These are phyloP conservation scores for Ectemnius lituratus DNA, from an alignment of 2,888 invertebrate species.

Conservation along the genomic window DNA sequence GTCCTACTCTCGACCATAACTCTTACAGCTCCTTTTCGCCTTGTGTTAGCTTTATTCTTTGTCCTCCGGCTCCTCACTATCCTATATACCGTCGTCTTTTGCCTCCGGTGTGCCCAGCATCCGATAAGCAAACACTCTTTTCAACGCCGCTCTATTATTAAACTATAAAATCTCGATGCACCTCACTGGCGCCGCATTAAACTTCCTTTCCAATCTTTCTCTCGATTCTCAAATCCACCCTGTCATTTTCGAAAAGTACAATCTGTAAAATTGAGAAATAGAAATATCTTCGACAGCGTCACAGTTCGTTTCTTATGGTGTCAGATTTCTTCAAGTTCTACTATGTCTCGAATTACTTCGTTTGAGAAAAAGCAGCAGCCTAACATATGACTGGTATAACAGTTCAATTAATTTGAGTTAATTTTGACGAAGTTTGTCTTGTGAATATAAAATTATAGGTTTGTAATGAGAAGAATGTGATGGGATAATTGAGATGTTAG, in stretches of 20 bases:
- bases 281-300: no score
- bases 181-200: constrained; percentile 52
- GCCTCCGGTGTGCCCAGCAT: constrained; percentile 53
- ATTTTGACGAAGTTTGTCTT: no score
- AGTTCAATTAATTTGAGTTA: no score
- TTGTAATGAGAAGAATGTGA: background rate
- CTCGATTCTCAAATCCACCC: no score
- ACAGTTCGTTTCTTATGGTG: no score
- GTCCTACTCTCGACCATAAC: constrained; percentile 23
- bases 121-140: constrained; percentile 70
- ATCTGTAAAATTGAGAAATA: no score
- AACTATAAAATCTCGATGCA: constrained; percentile 62
- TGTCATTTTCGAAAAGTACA: no score
- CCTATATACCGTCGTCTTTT: constrained; percentile 25
- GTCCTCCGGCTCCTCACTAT: constrained; percentile 29
- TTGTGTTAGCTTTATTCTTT: constrained; percentile 25
- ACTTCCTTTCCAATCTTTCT: background rate
- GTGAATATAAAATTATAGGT: no score
- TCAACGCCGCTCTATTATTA: constrained; percentile 70
- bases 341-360: no score
- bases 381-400: no score
- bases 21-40: constrained; percentile 18
- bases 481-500: constrained; percentile 18
- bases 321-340: no score
- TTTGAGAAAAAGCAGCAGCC: no score